Conservation (phyloP, 2,888 invertebrate species). For the Oscheius sp. region DNA sequence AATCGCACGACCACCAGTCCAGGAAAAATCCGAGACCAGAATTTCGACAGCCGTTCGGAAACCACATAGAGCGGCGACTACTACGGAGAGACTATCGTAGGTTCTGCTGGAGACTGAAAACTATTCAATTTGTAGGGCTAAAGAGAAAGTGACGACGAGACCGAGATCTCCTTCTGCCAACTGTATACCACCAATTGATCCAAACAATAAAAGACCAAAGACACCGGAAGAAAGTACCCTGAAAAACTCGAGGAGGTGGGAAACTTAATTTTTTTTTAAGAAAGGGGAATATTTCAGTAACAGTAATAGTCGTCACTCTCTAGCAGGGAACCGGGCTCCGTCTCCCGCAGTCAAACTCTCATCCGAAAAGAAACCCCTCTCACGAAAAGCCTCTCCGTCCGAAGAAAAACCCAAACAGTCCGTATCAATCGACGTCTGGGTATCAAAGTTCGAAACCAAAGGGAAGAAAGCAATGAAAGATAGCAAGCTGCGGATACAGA, state of each 20-base stretch:
- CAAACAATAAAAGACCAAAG: background rate
- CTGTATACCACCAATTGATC: slow-evolving; percentile 14
- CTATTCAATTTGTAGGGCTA: background rate
- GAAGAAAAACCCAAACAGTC: background rate
- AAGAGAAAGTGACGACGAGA: slow-evolving; percentile 11
- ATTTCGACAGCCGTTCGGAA: background rate
- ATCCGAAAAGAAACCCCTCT: slow-evolving; percentile 1
- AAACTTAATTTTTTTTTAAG: background rate
- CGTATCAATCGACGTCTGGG: slow-evolving; percentile 1
- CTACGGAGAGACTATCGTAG: slow-evolving; percentile 22
- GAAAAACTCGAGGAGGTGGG: slow-evolving; percentile 12
- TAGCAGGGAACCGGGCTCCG: background rate
- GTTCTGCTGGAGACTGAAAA: background rate
- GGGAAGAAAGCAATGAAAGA: slow-evolving; percentile 17
- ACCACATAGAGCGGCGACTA: slow-evolving; percentile 11
- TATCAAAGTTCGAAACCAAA: slow-evolving; percentile 1
- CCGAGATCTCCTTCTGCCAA: slow-evolving; percentile 18
- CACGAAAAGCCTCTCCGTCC: slow-evolving; percentile 21
- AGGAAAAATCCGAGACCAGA: slow-evolving; percentile 7
- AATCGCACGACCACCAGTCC: background rate
- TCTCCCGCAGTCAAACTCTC: slow-evolving; percentile 4
- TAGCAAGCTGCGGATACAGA: slow-evolving; percentile 10
- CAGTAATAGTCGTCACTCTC: slow-evolving; percentile 10
- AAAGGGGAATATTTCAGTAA: background rate
- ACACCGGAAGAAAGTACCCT: slow-evolving; percentile 13